phyloP scores from a whole-genome alignment of 2,797 vertebrate genomes.

The Phrynocephalus vlangalii region DNA sequence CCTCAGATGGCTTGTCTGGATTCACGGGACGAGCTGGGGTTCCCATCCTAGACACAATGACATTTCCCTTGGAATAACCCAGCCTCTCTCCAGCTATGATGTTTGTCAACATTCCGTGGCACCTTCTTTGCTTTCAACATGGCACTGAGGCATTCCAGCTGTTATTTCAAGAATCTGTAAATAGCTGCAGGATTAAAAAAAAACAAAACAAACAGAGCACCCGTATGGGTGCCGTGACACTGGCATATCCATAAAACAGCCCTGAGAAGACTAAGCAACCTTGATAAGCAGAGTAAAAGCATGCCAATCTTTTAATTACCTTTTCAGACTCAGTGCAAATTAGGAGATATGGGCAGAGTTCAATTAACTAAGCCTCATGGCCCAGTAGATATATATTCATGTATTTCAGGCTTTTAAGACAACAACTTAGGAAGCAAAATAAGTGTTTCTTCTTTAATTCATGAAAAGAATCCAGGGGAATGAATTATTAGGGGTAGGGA shows the following conservation, averaged over 20 bases:
- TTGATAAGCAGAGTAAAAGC: constrained; percentile 38
- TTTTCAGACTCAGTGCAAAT: constrained; percentile 48
- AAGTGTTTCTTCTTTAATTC: background rate
- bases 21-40: too few relatives aligned
- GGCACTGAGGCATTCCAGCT: background rate
- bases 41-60: too few relatives aligned
- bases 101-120: too few relatives aligned
- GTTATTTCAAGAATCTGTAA: background rate
- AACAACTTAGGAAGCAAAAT: background rate
- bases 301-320: constrained; percentile 52
- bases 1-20: too few relatives aligned
- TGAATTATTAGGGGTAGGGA: background rate
- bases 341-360: constrained; percentile 42
- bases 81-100: too few relatives aligned
- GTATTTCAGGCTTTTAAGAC: constrained; percentile 20
- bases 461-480: background rate
- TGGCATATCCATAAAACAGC: background rate
- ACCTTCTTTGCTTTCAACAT: too few relatives aligned
- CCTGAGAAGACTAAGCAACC: constrained; percentile 4
- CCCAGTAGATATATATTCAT: constrained; percentile 39
- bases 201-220: background rate
- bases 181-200: background rate
- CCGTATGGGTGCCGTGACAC: background rate
- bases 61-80: too few relatives aligned
- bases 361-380: constrained; percentile 47